phyloP scores from a whole-genome alignment of 1,140 invertebrate species.

The Notospermus geniculatus region DNA sequence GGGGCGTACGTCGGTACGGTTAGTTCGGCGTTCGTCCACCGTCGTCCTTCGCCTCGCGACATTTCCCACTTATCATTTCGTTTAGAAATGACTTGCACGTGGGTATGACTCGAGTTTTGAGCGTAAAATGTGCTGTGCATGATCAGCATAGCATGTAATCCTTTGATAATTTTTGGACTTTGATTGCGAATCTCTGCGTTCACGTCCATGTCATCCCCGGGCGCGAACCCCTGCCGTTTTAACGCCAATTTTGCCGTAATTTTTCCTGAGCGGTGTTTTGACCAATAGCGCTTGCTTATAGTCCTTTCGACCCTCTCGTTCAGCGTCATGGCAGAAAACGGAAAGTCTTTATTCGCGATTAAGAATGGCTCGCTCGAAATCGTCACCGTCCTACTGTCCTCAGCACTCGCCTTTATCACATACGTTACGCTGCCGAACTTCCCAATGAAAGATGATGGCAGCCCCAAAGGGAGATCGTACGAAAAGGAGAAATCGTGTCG shows the following conservation, averaged over 20 bases:
- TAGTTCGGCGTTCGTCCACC: conserved; percentile 48
- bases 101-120: conserved; percentile 28
- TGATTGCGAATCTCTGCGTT: conserved; percentile 44
- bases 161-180: conserved; percentile 37
- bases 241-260: conserved; percentile 30
- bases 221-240: conserved; percentile 39
- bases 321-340: background rate
- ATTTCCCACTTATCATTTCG: conserved; percentile 48
- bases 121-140: conserved; percentile 48
- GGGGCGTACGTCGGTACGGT: conserved; percentile 53
- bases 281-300: conserved; percentile 32
- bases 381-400: conserved; percentile 29
- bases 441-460: conserved; percentile 54
- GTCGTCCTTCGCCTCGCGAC: conserved; percentile 41
- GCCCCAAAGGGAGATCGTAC: conserved; percentile 44
- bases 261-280: conserved; percentile 41
- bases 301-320: conserved; percentile 17
- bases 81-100: conserved; percentile 50
- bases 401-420: conserved; percentile 46
- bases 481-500: conserved; percentile 44
- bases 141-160: conserved; percentile 43
- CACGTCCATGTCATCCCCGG: conserved; percentile 49
- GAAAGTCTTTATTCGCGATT: conserved; percentile 18
- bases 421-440: conserved; percentile 55
- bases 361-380: conserved; percentile 51